A percentile compares a stretch with the other conserved stretches of the same genome.
Evolutionary conservation across 2,888 invertebrate genomes (phyloP).

Genomic region (Plagodis dolabraria): DNA sequence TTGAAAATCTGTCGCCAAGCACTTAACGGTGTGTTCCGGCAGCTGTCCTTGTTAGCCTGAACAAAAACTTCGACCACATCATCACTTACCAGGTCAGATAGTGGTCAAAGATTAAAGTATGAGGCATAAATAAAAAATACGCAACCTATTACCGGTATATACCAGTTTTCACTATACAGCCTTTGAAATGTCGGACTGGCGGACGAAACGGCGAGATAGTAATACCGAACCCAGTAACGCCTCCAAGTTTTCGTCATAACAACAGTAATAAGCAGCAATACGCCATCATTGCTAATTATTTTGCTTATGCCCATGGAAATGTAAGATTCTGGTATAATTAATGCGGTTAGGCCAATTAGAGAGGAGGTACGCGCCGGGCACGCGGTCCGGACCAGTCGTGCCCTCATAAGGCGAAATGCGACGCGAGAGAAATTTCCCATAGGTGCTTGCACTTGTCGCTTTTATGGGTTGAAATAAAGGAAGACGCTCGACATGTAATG

Average conservation of each 20-base stretch:
- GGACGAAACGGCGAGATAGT: too few species aligned
- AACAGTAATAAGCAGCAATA: neutral
- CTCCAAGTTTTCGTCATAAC: neutral
- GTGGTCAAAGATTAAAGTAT: too few species aligned
- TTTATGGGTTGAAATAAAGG: neutral
- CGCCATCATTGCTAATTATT: constrained; percentile 14
- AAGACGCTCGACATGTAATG: neutral
- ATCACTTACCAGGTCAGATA: too few species aligned
- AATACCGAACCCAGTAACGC: too few species aligned
- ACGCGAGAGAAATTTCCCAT: constrained; percentile 28
- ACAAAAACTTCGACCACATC: too few species aligned
- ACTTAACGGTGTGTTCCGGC: too few species aligned
- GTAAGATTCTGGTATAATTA: constrained; percentile 18
- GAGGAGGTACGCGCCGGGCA: constrained; percentile 10
- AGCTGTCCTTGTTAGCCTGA: too few species aligned
- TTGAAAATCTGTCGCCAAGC: too few species aligned
- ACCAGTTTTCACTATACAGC: too few species aligned
- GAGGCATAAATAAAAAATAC: too few species aligned
- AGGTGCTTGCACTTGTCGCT: neutral
- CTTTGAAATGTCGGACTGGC: too few species aligned
- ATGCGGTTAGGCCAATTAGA: constrained; percentile 20
- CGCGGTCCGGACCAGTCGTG: constrained; percentile 6
- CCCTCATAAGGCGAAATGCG: constrained; percentile 21
- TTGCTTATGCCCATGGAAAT: constrained; percentile 15
- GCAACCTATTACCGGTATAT: too few species aligned